phyloP scores from a whole-genome alignment of 1,140 invertebrate genomes.

The Drosophila parvula region DNA sequence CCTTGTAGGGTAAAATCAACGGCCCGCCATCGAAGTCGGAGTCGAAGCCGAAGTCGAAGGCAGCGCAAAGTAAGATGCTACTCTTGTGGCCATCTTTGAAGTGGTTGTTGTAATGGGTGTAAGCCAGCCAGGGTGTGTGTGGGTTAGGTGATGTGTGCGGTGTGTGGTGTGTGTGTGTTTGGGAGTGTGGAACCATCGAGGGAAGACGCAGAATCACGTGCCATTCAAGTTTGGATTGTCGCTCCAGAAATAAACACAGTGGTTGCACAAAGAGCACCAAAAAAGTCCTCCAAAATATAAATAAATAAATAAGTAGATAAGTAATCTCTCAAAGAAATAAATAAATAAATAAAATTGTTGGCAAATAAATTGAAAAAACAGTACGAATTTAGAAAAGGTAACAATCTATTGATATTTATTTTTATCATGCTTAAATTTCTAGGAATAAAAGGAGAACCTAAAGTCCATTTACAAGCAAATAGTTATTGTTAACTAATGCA shows the following conservation, averaged over 20 bases:
- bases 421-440: not conserved
- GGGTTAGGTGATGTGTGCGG: constrained; percentile 12
- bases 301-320: not conserved
- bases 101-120: constrained; percentile 74
- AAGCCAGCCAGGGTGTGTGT: constrained; percentile 19
- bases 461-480: no score
- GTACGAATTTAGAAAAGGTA: not conserved
- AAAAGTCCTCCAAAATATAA: not conserved
- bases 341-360: not conserved
- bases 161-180: constrained; percentile 22
- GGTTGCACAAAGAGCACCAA: not conserved
- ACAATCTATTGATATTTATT: not conserved
- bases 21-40: constrained; percentile 74
- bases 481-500: no score
- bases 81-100: constrained; percentile 81
- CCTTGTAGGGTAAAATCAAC: constrained; percentile 50
- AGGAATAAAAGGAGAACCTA: no score
- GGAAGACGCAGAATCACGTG: constrained; percentile 72
- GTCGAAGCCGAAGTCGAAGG: constrained; percentile 51
- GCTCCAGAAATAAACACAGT: constrained; percentile 59
- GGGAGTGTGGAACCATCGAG: constrained; percentile 35
- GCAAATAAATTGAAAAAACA: not conserved
- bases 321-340: no score
- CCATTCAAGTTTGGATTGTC: constrained; percentile 74
- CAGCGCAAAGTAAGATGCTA: constrained; percentile 77